Conservation (phyloP, 2,797 vertebrate genomes). For the Phaenicophaeus curvirostris region DNA sequence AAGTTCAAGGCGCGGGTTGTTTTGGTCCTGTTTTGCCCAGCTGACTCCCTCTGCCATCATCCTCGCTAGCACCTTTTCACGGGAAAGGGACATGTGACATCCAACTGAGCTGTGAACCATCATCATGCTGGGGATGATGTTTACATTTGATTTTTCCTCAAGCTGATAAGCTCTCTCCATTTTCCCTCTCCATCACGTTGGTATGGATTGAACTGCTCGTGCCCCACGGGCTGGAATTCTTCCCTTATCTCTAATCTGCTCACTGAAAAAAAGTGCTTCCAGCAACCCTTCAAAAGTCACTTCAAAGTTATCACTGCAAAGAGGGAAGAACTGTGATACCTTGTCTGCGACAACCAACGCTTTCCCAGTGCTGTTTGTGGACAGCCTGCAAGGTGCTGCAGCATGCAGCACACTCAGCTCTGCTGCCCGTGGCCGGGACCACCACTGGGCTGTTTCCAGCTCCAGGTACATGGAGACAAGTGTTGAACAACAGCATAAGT, state of each 20-base stretch:
- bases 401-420: not conserved
- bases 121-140: slow-evolving; percentile 34
- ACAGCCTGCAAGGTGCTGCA: not conserved
- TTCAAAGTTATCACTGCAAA: not conserved
- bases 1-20: slow-evolving; percentile 5
- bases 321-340: not conserved
- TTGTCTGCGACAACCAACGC: fast-evolving
- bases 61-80: not conserved
- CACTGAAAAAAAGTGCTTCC: slow-evolving; percentile 8
- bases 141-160: slow-evolving; percentile 57
- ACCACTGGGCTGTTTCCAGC: not conserved
- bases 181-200: slow-evolving; percentile 11
- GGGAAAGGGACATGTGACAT: slow-evolving; percentile 23
- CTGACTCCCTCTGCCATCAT: slow-evolving; percentile 41
- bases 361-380: not conserved
- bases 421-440: not conserved
- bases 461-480: not conserved
- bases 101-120: slow-evolving; percentile 31
- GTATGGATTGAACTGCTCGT: slow-evolving; percentile 4
- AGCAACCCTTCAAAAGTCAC: slow-evolving; percentile 39
- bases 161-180: slow-evolving; percentile 52
- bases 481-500: not conserved
- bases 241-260: slow-evolving; percentile 46
- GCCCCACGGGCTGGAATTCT: slow-evolving; percentile 42
- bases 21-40: slow-evolving; percentile 21